A percentile compares a stretch with the other conserved stretches of the same genome.
Conservation (phyloP, 2,113 vertebrate species). For the Oenanthe melanoleuca region DNA sequence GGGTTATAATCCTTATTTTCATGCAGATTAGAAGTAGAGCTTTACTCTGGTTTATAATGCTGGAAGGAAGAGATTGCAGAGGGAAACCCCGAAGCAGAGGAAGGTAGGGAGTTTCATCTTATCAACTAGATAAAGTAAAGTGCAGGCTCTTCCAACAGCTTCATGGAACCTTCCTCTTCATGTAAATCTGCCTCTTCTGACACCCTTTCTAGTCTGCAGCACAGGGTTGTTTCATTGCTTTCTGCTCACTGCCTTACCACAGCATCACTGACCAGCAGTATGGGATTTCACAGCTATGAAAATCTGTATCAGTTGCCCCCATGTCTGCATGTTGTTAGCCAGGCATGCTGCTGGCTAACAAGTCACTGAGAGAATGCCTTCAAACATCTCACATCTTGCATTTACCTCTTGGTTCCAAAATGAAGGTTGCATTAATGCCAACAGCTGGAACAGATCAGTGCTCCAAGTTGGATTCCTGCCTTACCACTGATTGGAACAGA, state of each 20-base stretch:
- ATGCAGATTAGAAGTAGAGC: not conserved
- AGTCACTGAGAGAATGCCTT: conserved; percentile 28
- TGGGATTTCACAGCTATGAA: not conserved
- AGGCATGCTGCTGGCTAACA: not conserved
- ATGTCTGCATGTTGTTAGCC: not conserved
- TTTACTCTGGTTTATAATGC: not conserved
- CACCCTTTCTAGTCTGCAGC: not conserved
- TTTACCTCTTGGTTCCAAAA: conserved; percentile 41
- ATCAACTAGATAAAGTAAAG: not conserved
- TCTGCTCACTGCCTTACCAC: not conserved
- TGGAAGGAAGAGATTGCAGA: not conserved
- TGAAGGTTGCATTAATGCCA: conserved; percentile 35
- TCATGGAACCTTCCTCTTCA: not conserved
- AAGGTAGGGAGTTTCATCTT: not conserved
- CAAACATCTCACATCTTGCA: not conserved
- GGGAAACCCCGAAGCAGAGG: not conserved
- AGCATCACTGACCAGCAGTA: not conserved
- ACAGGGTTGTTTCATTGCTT: not conserved
- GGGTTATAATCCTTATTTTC: conserved; percentile 1
- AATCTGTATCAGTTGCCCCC: not conserved
- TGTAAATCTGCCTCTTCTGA: not conserved
- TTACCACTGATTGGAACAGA: conserved; percentile 6
- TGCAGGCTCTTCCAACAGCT: not conserved
- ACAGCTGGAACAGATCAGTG: conserved; percentile 61
- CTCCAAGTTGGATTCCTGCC: conserved; percentile 31